A percentile compares a stretch with the other conserved stretches of the same genome.
phyloP scores from a whole-genome alignment of 1,140 invertebrate species.

The Zaprionus camerounensis region DNA sequence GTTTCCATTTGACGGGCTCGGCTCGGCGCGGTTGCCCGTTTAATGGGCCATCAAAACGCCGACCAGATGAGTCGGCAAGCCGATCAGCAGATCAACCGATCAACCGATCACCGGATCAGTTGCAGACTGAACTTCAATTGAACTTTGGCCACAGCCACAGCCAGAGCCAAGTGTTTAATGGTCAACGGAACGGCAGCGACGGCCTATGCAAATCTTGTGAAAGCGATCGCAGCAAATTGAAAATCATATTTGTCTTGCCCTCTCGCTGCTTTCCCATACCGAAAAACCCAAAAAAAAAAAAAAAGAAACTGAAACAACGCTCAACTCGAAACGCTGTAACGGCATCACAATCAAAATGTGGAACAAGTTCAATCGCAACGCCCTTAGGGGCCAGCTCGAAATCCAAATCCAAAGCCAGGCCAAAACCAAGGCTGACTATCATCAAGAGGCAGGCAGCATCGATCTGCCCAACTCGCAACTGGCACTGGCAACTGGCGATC shows the following conservation, averaged over 20 bases:
- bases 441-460: slow-evolving; percentile 63
- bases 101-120: neutral
- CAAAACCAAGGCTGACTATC: slow-evolving; percentile 58
- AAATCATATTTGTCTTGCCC: slow-evolving; percentile 76
- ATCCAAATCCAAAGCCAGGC: slow-evolving; percentile 18
- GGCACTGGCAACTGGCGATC: slow-evolving; percentile 26
- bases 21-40: slow-evolving; percentile 17
- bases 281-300: neutral
- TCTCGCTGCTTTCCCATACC: slow-evolving; percentile 33
- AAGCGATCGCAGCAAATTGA: slow-evolving; percentile 74
- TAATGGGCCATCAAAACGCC: slow-evolving; percentile 61
- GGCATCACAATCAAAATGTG: slow-evolving; percentile 81
- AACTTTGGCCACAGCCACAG: slow-evolving; percentile 56
- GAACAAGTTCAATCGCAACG: slow-evolving; percentile 82
- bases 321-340: slow-evolving; percentile 28
- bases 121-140: slow-evolving; percentile 57
- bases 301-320: slow-evolving; percentile 3
- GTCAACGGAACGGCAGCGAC: slow-evolving; percentile 22
- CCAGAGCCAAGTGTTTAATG: slow-evolving; percentile 65
- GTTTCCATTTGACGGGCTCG: slow-evolving; percentile 42
- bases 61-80: slow-evolving; percentile 21
- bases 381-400: slow-evolving; percentile 49
- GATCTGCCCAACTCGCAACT: slow-evolving; percentile 51
- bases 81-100: slow-evolving; percentile 4
- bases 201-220: slow-evolving; percentile 70